Base-by-base conservation (phyloP, 64 coral and sea anemone genomes). In the Montipora foliosa region DNA sequence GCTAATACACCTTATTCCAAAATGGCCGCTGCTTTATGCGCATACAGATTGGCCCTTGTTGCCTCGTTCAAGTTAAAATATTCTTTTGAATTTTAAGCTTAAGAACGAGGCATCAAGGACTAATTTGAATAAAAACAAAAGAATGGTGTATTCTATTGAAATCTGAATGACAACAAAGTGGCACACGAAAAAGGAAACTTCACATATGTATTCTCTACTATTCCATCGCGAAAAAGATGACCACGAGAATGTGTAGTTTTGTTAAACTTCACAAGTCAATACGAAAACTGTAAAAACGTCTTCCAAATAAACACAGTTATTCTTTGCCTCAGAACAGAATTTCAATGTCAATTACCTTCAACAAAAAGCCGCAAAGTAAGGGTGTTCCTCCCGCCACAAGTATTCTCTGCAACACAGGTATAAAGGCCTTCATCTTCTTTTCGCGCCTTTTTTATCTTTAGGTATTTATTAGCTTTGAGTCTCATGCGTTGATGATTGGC, bases 401-500 rank as follows among this genome's bases (percentile, higher is more conserved):
- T 6, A 52, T 91, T 96, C 19, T n/a, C 79, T 8, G 88, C 91
- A 50, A 88, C 88, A 60, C 95, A 96, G 5, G 77, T 94, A 71
- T 96, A 96, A 2, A 17, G 47, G 21, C 95, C 95, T 5, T 71
- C 80, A 10, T 96, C 95, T 10, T 88, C 69, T 73, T 90, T 91
- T 9, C 47, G 10, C 3, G 74, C 16, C 0, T 14, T 74, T 66
- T 94, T 96, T 16, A 96, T 87, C 67, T 94, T 96, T 17, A 96
- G 70, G 78, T 94, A 96, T 94, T 47, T 94, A 52, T 78, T 62
- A 1, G 21, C 0, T 21, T 96, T 96, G 16, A 96, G 6, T 29
- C 88, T 88, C 92, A 96, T 94, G 44, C 92, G 80, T 1, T 15
- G 13, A 29, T 72, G 89, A 5, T 64, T n/a, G 3, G 87, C 82